Percentiles rank a stretch among this genome's conserved stretches.
These are phyloP conservation scores for Phrynocephalus versicolor DNA, from an alignment of 2,113 vertebrate species.

Conservation along the genomic window DNA sequence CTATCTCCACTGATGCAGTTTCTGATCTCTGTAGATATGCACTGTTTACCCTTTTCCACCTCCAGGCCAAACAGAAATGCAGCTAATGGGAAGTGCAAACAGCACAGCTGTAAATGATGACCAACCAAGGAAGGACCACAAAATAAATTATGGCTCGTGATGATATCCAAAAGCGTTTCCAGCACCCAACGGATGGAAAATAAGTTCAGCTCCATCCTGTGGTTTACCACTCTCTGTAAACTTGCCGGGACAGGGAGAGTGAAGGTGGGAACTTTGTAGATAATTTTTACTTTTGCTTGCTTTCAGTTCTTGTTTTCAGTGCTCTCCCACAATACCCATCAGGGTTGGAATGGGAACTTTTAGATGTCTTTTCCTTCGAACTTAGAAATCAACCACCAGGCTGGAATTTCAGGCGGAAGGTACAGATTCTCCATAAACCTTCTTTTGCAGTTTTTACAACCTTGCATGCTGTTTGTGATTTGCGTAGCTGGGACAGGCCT, in stretches of 20 bases:
- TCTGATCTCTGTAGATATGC: too few species aligned
- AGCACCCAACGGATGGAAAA: too few species aligned
- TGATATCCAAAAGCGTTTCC: too few species aligned
- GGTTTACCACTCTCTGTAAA: conserved; percentile 12
- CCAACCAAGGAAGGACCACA: too few species aligned
- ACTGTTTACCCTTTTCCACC: too few species aligned
- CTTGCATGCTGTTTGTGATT: too few species aligned
- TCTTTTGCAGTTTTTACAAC: too few species aligned
- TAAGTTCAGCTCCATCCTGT: conserved; percentile 35
- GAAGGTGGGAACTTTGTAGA: not conserved
- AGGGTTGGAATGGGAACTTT: conserved; percentile 51
- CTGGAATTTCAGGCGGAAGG: conserved; percentile 1
- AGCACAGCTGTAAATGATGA: too few species aligned
- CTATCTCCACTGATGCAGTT: too few species aligned
- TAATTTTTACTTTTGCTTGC: conserved; percentile 18
- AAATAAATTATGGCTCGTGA: too few species aligned
- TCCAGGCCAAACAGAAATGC: not conserved
- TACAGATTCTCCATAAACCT: not conserved
- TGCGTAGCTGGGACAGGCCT: too few species aligned
- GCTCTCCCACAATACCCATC: conserved; percentile 61
- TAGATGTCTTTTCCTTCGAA: conserved; percentile 50
- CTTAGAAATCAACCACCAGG: conserved; percentile 26
- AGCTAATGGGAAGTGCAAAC: not conserved
- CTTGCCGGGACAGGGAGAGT: not conserved
- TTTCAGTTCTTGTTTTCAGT: conserved; percentile 39